Base-by-base conservation (phyloP, 92 coral and sea anemone genomes). In the Pocillopora meandrina region DNA sequence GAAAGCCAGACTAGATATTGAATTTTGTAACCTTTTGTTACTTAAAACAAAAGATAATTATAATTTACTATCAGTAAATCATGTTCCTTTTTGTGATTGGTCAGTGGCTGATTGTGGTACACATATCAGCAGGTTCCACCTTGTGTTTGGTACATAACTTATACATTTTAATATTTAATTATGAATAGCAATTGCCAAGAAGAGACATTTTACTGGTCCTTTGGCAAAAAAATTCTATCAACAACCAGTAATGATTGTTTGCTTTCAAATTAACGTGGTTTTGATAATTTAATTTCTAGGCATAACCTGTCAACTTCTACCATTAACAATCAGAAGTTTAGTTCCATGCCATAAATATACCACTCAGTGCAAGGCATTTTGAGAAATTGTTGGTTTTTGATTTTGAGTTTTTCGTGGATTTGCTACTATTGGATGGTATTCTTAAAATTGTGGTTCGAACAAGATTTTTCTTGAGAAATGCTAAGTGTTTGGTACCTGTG, bases 131-230 rank as follows among this genome's bases (percentile, higher is more conserved):
- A 72, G 78, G 78, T 77, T 77, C 71, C 19, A 59, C 70, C 42
- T 23, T 49, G 12, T 77, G 10, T 23, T 47, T 52, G n/a, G 89
- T 21, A 78, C 23, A 82, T 49, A 49, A 34, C 73, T 69, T 34
- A 21, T 68, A 34, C 56, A 13, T 42, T 82, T 82, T 10, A 73
- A 83, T 74, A 36, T 73, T 73, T 73, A 73, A 74, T 83, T 83
- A 83, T 70, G 70, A 33, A 49, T 83, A 31, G 34, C 23, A 73
- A 74, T 26, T 80, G 71, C 61, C 79, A 60, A 49, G 62, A 60
- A n/a, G 23, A 82, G 47, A 20, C 71, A 35, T 52, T 72, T 19
- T 49, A 82, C 47, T 71, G 68, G 56, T 81, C 19, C 65, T 26
- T 59, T 60, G 31, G 31, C 8, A 21, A 20, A 19, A 42, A 71